Evolutionary conservation across 2,797 vertebrate species (phyloP), one percentile per base, ranked within the genome.

Genomic region (Dallia pectoralis): DNA sequence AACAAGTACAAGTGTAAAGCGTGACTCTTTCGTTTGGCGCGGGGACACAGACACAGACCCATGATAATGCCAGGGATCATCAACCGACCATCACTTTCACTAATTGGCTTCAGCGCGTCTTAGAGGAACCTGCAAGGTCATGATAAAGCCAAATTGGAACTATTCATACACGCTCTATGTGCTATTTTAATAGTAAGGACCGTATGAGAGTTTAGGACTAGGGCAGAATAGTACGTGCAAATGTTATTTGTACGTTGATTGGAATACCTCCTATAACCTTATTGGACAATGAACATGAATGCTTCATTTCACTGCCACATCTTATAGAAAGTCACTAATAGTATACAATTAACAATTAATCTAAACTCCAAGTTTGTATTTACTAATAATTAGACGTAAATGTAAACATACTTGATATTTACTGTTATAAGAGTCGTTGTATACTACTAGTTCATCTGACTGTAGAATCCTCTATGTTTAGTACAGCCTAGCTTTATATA

Each of bases 1-100:
- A 27, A 70, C 86, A 82, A 77, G 30, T 53, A 65, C 65, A 32
- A 36, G 62, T 67, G 51, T 63, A 68, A 51, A 19, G 3, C 7
- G 2, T 53, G 61, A 65, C 44, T 71, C 29, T 67, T 53, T 25
- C 30, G 71, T 47, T 65, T n/a, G 69, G 67, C 18, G 69, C 49
- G 70, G 48, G 61, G 14, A 29, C n/a, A 56, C 2, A 25, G 5
- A 63, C 4, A 4, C 3, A 63, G 7, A 6, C 30, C 11, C 11
- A 32, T 32, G 5, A 16, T 29, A 29, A 29, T 32, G 27, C 12
- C 29, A 62, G 25, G 59, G 4, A 62, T 3, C 25, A 29, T 61
- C 59, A 63, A 29, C 61, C 22, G 30, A 30, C 29, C 61, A 63
- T 30, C 29, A 32, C 0, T 30, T 63, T 18, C 25, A 30, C 44